phyloP scores from a whole-genome alignment of 2,888 invertebrate genomes.

The Shargacucullia verbasci region DNA sequence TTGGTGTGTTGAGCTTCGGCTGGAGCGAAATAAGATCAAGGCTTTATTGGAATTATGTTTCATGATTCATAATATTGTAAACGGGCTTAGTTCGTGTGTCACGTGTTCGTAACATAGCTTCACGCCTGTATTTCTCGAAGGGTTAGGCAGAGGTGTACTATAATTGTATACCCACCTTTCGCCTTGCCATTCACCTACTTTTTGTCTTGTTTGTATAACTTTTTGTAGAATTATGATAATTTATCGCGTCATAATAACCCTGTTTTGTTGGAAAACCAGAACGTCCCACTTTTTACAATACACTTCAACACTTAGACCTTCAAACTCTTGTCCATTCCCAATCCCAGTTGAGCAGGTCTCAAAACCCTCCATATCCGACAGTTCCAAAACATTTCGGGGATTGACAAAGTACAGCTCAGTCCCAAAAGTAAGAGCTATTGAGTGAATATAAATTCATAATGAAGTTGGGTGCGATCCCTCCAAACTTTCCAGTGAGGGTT shows the following conservation, averaged over 20 bases:
- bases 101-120: background rate
- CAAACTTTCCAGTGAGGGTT: conserved; percentile 59
- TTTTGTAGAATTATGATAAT: too few relatives aligned
- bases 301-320: background rate
- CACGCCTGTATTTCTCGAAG: too few relatives aligned
- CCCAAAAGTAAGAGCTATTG: conserved; percentile 70
- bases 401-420: conserved; percentile 66
- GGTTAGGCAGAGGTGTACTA: too few relatives aligned
- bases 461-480: conserved; percentile 68
- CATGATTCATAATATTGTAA: conserved; percentile 3
- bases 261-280: too few relatives aligned
- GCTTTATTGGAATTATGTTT: conserved; percentile 26
- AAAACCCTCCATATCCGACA: conserved; percentile 33
- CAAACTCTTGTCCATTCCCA: background rate
- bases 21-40: background rate
- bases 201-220: too few relatives aligned
- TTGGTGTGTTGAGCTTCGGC: conserved; percentile 8
- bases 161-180: too few relatives aligned
- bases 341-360: conserved; percentile 4
- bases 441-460: conserved; percentile 84
- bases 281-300: too few relatives aligned
- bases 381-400: conserved; percentile 59
- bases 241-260: too few relatives aligned
- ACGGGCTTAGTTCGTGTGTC: background rate
- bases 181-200: too few relatives aligned